Percentiles rank a stretch among this genome's conserved stretches.
phyloP scores from a whole-genome alignment of 2,888 invertebrate species.

The Euphydryas editha region DNA sequence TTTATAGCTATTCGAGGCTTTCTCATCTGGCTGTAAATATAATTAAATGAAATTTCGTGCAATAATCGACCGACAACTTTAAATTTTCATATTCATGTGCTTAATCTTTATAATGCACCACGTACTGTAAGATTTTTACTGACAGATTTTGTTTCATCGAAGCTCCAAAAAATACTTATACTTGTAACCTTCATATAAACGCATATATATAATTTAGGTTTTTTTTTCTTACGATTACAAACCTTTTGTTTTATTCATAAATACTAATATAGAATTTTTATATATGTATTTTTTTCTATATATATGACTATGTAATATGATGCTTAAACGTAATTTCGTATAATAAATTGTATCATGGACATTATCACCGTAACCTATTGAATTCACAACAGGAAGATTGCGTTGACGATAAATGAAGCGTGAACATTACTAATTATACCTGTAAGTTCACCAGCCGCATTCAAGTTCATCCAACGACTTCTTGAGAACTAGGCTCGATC shows the following conservation, averaged over 20 bases:
- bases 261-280: too few relatives aligned
- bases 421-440: slow-evolving; percentile 27
- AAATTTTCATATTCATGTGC: slow-evolving; percentile 1
- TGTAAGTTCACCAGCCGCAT: slow-evolving; percentile 31
- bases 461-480: slow-evolving; percentile 36
- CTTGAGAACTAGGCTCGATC: slow-evolving; percentile 9
- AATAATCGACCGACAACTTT: neutral
- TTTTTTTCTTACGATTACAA: neutral
- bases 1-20: neutral
- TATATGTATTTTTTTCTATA: slow-evolving; percentile 7
- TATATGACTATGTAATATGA: neutral
- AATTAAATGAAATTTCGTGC: slow-evolving; percentile 5
- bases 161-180: slow-evolving; percentile 7
- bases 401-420: slow-evolving; percentile 22
- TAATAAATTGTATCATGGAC: neutral
- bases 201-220: too few relatives aligned
- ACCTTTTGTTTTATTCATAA: too few relatives aligned
- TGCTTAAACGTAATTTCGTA: neutral
- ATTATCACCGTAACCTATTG: neutral
- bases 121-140: neutral
- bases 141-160: slow-evolving; percentile 1
- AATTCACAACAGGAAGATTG: slow-evolving; percentile 11
- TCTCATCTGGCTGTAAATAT: neutral
- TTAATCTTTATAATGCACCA: neutral
- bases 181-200: neutral